Percentiles rank a stretch among this genome's conserved stretches.
These are phyloP conservation scores for Isotomurus palustris DNA, from an alignment of 2,888 invertebrate genomes.

Conservation along the genomic window DNA sequence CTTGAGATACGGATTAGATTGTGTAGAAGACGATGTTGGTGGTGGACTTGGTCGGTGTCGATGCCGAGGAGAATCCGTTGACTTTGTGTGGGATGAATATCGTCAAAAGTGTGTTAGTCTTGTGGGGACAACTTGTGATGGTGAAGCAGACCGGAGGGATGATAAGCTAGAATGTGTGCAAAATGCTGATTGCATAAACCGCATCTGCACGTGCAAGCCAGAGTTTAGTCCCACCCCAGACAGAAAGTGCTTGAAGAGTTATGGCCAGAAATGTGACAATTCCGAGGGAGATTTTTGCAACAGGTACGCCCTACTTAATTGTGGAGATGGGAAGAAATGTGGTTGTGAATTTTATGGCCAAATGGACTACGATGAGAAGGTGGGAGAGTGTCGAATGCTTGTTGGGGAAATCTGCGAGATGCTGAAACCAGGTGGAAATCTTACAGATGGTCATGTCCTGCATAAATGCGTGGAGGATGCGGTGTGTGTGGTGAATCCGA, in stretches of 20 bases:
- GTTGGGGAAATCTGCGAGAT: slow-evolving; percentile 16
- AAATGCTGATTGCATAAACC: slow-evolving; percentile 4
- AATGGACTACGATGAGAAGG: slow-evolving; percentile 4
- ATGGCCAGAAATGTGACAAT: slow-evolving; percentile 9
- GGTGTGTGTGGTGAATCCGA: neutral
- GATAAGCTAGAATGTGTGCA: slow-evolving; percentile 18
- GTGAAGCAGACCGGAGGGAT: neutral
- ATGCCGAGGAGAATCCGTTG: slow-evolving; percentile 11
- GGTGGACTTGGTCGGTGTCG: neutral
- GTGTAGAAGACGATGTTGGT: neutral
- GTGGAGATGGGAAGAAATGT: slow-evolving; percentile 9
- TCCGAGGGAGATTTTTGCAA: neutral
- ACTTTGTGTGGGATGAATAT: slow-evolving; percentile 15
- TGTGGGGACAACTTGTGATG: slow-evolving; percentile 8
- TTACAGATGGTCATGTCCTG: neutral
- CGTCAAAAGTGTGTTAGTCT: slow-evolving; percentile 14
- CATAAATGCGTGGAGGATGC: slow-evolving; percentile 11
- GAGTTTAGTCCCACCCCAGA: slow-evolving; percentile 11
- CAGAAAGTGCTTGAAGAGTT: slow-evolving; percentile 4
- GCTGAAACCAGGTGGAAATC: neutral
- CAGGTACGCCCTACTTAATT: slow-evolving; percentile 6
- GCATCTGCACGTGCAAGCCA: slow-evolving; percentile 5
- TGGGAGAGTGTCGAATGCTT: slow-evolving; percentile 3
- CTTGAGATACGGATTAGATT: neutral
- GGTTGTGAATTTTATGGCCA: slow-evolving; percentile 16